These are phyloP conservation scores for Lacerta viridis DNA, from an alignment of 2,797 vertebrate genomes.

Conservation along the genomic window DNA sequence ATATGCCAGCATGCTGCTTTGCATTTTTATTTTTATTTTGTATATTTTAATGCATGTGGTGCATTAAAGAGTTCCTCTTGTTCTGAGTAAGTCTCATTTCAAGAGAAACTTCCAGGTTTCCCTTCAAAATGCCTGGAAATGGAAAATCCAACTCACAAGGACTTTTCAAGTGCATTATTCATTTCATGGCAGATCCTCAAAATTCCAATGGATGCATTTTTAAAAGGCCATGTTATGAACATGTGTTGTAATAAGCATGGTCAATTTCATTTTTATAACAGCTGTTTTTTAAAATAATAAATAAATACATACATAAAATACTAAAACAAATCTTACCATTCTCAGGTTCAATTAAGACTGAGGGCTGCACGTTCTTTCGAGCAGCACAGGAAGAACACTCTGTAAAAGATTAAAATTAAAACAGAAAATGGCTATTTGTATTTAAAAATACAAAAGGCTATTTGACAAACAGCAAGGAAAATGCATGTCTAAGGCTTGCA, in stretches of 20 bases:
- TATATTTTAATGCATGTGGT: conserved; percentile 58
- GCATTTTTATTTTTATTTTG: conserved; percentile 28
- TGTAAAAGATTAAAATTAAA: conserved; percentile 80
- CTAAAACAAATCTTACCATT: conserved; percentile 84
- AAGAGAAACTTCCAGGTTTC: conserved; percentile 73
- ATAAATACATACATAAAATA: conserved; percentile 19
- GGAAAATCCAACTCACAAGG: conserved; percentile 60
- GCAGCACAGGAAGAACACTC: conserved; percentile 79
- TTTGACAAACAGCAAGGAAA: conserved; percentile 48
- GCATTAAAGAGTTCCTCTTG: conserved; percentile 47
- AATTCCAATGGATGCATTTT: conserved; percentile 46
- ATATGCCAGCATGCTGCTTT: conserved; percentile 46
- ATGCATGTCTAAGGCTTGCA: conserved; percentile 53
- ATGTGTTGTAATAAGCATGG: conserved; percentile 14
- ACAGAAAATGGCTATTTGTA: conserved; percentile 44
- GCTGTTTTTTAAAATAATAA: conserved; percentile 41
- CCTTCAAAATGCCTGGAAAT: conserved; percentile 72
- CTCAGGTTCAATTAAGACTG: conserved; percentile 79
- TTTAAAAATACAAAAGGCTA: conserved; percentile 54
- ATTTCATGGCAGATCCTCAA: conserved; percentile 51
- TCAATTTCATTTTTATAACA: conserved; percentile 52
- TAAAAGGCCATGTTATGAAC: conserved; percentile 61
- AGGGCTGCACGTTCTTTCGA: conserved; percentile 77
- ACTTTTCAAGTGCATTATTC: conserved; percentile 61
- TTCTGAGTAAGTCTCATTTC: conserved; percentile 68